Evolutionary conservation across 2,797 vertebrate genomes (phyloP).

Genomic region (Stomatorhinus walkeri): DNA sequence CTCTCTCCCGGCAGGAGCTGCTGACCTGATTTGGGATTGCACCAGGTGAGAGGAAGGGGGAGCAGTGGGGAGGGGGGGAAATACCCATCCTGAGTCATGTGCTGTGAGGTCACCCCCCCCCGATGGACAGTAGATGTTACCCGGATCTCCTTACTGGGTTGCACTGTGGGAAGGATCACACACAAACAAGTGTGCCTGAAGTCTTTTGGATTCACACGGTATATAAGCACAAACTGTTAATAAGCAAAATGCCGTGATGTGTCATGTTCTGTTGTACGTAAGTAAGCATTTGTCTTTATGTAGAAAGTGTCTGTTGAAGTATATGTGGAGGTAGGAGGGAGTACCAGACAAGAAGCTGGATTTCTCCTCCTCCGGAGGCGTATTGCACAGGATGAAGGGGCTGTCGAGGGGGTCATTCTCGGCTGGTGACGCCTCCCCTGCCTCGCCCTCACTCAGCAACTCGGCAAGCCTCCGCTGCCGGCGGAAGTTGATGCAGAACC

Average conservation of each 20-base stretch:
- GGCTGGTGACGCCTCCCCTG: slow-evolving; percentile 14
- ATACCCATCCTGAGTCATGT: slow-evolving; percentile 39
- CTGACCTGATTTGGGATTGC: slow-evolving; percentile 79
- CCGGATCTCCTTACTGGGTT: slow-evolving; percentile 59
- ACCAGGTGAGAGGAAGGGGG: slow-evolving; percentile 51
- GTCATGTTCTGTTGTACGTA: background rate
- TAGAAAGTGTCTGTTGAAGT: background rate
- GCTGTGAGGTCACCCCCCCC: slow-evolving; percentile 49
- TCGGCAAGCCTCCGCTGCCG: slow-evolving; percentile 65
- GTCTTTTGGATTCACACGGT: background rate
- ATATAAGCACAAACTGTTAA: background rate
- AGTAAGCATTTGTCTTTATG: background rate
- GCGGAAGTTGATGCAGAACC: slow-evolving; percentile 78
- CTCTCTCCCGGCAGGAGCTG: background rate
- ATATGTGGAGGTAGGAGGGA: background rate
- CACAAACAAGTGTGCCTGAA: background rate
- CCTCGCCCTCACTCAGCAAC: slow-evolving; percentile 58
- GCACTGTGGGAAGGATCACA: slow-evolving; percentile 42
- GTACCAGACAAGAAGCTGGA: slow-evolving; percentile 69
- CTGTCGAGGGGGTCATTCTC: slow-evolving; percentile 65
- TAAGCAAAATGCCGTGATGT: background rate
- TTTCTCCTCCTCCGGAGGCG: slow-evolving; percentile 45
- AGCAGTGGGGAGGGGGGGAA: slow-evolving; percentile 43
- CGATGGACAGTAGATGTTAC: slow-evolving; percentile 43
- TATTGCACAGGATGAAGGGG: slow-evolving; percentile 67